Evolutionary conservation across 1,140 invertebrate species (phyloP), one percentile per base, ranked within the genome.

Genomic region (Cephus cinctus): DNA sequence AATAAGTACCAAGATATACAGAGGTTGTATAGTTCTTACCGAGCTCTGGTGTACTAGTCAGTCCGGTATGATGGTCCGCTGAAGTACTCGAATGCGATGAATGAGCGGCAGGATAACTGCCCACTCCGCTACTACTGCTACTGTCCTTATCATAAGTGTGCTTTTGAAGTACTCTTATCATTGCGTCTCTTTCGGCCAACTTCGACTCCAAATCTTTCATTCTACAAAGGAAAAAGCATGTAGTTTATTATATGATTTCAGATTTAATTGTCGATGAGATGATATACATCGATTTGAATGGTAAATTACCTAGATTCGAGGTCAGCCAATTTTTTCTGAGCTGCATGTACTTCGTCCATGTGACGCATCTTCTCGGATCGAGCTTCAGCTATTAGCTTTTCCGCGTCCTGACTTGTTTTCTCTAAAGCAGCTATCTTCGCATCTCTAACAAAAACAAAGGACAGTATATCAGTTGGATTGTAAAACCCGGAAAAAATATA

Each of bases 151-250:
- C 83, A 25, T 83, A 83, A 1, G 85, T 87, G 63, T 89, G 88
- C 56, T 90, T 89, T 65, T 94, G 90, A 12, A 94, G 78, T 3
- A 93, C 90, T 54, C 87, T 84, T 51, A 95, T 92, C 89, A 94
- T 93, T 0, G 90, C 90, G 69, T 95, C 90, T 52, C 86, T 84
- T 71, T 94, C 91, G 0, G 89, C 88, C 42, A 94, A 78, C 65
- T 92, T 90, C 1, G 89, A 91, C 72, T 95, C 90, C 31, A 94
- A 68, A 72, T 92, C 88, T 76, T 92, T 92, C 44, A 93, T 82
- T 67, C 89, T 92, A 59, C 4, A 66, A 66, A 54, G 51, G 48
- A 47, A 44, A 42, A 31, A 30, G 22, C 11, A 30, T 2, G n/a
- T n/a, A 61, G 6, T 25, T 43, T 16, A 48, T 22, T 12, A 16